Base-by-base conservation (phyloP, 2,113 vertebrate species). In the Dromaius novaehollandiae region DNA sequence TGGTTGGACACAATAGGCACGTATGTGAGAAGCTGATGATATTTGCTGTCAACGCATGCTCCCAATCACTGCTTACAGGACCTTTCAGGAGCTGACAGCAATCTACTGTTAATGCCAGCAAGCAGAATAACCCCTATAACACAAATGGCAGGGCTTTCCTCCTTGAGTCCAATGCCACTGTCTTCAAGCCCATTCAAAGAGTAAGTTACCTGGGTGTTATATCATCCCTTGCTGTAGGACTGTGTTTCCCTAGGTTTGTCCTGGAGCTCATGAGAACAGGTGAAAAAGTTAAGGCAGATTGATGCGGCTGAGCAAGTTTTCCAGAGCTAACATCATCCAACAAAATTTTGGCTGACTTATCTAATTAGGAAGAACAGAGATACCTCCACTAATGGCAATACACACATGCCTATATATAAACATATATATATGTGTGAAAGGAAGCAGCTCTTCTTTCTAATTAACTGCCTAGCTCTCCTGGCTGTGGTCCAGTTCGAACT, bases 381-480 rank as follows among this genome's bases (percentile, higher is more conserved):
- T 66, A 11, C 32, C 89, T 87, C 30, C 48, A 77, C 48, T 92
- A 85, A 85, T 82, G 71, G 81, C 78, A 77, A 66, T 53, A 82
- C 70, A 79, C 77, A 40, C 60, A 74, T 38, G 56, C 19, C 58
- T 91, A 74, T 93, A 90, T 86, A 90, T 77, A 96, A 92, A 76
- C 78, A 65, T 26, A 77, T 53, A 70, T 48, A 77, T 91, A 71
- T 71, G 38, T 63, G 40, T 56, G 78, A 93, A 76, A 95, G 83
- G 89, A 93, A 97, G 44, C 36, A 91, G 91, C 81, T 91, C 81
- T 85, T 70, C 34, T 40, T 95, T 79, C 86, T 95, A 95, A 96
- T 96, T 95, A 96, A 85, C 82, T 91, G 92, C 96, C 51, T 80
- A 75, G 61, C 56, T 96, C 61, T 79, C 44, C 88, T 95, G 96